A percentile compares a stretch with the other conserved stretches of the same genome.
These are phyloP conservation scores for Phalangium opilio DNA, from an alignment of 2,888 invertebrate genomes.

Conservation along the genomic window DNA sequence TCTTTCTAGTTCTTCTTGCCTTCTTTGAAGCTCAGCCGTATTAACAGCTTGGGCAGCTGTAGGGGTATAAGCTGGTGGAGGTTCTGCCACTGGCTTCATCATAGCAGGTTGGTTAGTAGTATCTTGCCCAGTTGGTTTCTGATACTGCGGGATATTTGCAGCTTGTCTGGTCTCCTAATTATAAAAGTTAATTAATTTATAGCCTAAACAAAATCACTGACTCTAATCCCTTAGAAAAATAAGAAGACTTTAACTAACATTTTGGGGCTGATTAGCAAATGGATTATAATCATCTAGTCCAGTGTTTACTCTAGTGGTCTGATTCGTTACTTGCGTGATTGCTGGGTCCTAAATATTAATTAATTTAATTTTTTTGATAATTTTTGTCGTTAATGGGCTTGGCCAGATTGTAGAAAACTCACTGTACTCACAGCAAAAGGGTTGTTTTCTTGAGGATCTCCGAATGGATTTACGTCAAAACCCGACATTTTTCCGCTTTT, in stretches of 20 bases:
- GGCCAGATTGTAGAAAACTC: not conserved
- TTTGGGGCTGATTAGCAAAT: conserved; percentile 52
- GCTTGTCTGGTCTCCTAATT: not conserved
- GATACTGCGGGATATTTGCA: conserved; percentile 18
- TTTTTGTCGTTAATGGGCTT: too few species aligned
- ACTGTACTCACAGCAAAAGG: conserved; percentile 1
- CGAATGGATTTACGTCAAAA: not conserved
- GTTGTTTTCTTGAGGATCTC: not conserved
- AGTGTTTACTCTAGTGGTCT: conserved; percentile 47
- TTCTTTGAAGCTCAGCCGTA: conserved; percentile 32
- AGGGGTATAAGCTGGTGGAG: conserved; percentile 39
- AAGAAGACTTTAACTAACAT: conserved; percentile 2
- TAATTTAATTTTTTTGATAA: not conserved
- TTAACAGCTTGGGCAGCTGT: conserved; percentile 41
- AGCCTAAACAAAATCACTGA: not conserved
- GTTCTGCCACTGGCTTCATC: conserved; percentile 47
- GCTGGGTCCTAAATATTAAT: conserved; percentile 65
- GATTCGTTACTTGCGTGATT: conserved; percentile 73
- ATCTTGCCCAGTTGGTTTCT: conserved; percentile 18
- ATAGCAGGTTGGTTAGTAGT: conserved; percentile 53
- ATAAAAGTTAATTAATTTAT: too few species aligned
- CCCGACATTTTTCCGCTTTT: not conserved
- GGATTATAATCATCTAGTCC: conserved; percentile 91
- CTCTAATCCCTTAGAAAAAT: too few species aligned
- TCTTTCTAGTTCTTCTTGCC: conserved; percentile 57